Evolutionary conservation across 2,888 invertebrate species (phyloP).

Genomic region (Lochmaea capreae): DNA sequence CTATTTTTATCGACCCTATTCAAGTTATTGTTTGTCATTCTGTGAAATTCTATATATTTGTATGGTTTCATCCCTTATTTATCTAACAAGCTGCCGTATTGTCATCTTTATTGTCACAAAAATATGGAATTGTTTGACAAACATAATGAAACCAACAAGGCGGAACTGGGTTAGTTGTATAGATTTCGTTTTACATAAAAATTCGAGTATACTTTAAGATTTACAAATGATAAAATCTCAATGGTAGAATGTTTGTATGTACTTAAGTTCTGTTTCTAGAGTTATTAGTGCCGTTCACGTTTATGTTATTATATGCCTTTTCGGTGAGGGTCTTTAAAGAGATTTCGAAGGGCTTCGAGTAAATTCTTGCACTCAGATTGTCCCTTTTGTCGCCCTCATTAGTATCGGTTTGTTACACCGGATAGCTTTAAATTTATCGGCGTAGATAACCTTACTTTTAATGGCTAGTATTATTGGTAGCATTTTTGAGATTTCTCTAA

Average conservation of each 20-base stretch:
- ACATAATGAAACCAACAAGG: constrained; percentile 54
- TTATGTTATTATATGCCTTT: constrained; percentile 30
- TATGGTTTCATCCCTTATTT: constrained; percentile 35
- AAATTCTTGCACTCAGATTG: constrained; percentile 46
- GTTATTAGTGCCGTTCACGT: constrained; percentile 52
- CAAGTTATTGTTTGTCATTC: constrained; percentile 35
- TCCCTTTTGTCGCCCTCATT: constrained; percentile 36
- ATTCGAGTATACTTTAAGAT: constrained; percentile 47
- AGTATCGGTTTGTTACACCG: constrained; percentile 22
- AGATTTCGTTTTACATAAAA: constrained; percentile 42
- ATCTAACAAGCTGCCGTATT: constrained; percentile 47
- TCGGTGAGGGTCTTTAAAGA: constrained; percentile 36
- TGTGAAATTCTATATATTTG: constrained; percentile 35
- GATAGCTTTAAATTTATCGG: constrained; percentile 13
- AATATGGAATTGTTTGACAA: constrained; percentile 57
- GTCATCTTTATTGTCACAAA: constrained; percentile 59
- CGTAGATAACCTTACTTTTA: constrained; percentile 6
- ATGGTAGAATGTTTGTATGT: constrained; percentile 50
- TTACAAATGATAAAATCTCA: constrained; percentile 58
- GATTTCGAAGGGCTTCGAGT: constrained; percentile 53
- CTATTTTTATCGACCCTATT: constrained; percentile 5
- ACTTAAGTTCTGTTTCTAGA: constrained; percentile 52
- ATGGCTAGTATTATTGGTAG: neutral
- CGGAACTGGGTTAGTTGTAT: constrained; percentile 48
- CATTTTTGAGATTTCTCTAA: neutral